These are phyloP conservation scores for Tetranychus piercei DNA, from an alignment of 2,888 invertebrate species.

Conservation along the genomic window DNA sequence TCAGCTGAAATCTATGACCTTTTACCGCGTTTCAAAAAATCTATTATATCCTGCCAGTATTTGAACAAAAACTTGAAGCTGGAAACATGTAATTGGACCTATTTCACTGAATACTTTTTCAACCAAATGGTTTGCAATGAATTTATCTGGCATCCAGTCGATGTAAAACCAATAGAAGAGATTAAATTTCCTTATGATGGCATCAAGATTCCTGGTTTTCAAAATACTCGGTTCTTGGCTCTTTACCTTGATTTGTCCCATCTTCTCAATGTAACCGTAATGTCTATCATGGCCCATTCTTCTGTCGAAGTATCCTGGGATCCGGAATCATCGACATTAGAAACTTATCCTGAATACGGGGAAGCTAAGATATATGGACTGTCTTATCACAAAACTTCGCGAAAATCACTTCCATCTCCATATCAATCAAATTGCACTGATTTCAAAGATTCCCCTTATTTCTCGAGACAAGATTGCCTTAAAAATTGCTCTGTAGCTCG, in stretches of 20 bases:
- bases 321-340: background rate
- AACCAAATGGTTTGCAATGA: background rate
- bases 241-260: background rate
- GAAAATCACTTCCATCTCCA: constrained; percentile 5
- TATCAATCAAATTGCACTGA: background rate
- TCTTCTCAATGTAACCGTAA: background rate
- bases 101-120: constrained; percentile 1
- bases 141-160: background rate
- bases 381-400: constrained; percentile 7
- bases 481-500: background rate
- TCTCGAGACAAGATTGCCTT: background rate
- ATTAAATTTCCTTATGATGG: constrained; percentile 5
- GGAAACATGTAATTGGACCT: background rate
- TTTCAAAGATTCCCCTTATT: background rate
- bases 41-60: background rate
- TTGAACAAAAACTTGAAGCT: background rate
- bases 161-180: background rate
- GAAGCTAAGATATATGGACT: constrained; percentile 1
- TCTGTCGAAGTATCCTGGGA: background rate
- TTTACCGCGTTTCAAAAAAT: background rate
- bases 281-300: background rate
- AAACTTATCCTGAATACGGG: background rate
- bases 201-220: constrained; percentile 5
- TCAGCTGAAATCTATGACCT: background rate
- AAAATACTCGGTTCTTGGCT: constrained; percentile 7